Evolutionary conservation across 2,113 vertebrate species (phyloP), one percentile per base, ranked within the genome.

Genomic region (Taxidea taxus): DNA sequence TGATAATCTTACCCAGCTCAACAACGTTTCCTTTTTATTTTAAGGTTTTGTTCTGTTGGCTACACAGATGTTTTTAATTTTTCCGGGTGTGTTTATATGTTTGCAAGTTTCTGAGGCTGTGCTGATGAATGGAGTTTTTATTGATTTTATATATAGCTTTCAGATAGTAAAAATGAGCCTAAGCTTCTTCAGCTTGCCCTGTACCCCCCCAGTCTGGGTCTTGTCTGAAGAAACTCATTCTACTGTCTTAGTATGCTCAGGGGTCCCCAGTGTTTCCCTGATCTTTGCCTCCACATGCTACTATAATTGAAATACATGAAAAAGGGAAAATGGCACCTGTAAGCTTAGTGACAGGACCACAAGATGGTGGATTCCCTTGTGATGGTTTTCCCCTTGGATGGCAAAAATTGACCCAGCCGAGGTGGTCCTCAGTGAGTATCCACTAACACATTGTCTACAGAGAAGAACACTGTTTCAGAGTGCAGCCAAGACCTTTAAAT

Each of bases 81-180:
- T 96, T 81, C 15, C 0, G 25, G 54, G 87, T 97, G 90, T 98
- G 95, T 97, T 96, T 97, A 85, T 96, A 92, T 97, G 96, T 97
- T 98, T 98, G 87, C 90, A 96, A 93, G 90, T 96, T 96, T 98
- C 87, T 88, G 81, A 97, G 96, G 25, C 90, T 87, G 49, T 87
- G 37, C 96, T 96, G 95, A 97, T 98, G 97, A 98, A 94, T 97
- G 92, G 96, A 77, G 95, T 96, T 97, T 96, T 96, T 96, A 97
- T 92, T 97, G 96, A 95, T 90, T 94, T 97, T 97, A 83, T 95
- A 77, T 78, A 64, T 95, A 95, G 87, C 92, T 95, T 93, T 98
- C 90, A 96, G 96, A 97, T 64, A 95, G 75, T 98, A 90, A 97
- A 96, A 97, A 42, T 66, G 75, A 64, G n/a, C 90, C 51, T 90